Evolutionary conservation across 2,113 vertebrate genomes (phyloP).

Genomic region (Damaliscus lunatus): DNA sequence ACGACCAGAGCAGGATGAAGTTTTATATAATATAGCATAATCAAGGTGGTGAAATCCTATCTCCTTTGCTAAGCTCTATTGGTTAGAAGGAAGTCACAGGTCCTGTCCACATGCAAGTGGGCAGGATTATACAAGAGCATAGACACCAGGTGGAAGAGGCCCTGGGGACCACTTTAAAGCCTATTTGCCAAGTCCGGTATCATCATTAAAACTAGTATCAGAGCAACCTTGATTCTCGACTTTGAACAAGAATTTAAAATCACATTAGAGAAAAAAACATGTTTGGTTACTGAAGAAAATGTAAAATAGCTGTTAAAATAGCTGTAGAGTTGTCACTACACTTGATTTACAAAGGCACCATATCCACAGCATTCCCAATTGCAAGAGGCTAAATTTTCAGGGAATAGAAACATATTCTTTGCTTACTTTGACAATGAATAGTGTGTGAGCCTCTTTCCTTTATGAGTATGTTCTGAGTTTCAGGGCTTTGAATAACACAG

Average conservation of each 20-base stretch:
- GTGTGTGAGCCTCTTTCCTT: constrained; percentile 31
- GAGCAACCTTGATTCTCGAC: neutral
- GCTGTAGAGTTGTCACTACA: neutral
- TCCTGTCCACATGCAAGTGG: neutral
- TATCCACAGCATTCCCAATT: constrained; percentile 40
- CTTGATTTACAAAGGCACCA: constrained; percentile 43
- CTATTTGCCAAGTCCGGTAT: neutral
- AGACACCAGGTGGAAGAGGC: neutral
- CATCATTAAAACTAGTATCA: neutral
- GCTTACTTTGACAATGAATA: constrained; percentile 61
- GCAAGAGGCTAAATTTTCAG: constrained; percentile 41
- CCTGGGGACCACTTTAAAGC: neutral
- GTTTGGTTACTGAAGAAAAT: neutral
- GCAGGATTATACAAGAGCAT: neutral
- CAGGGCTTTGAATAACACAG: constrained; percentile 69
- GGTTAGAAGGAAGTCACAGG: neutral
- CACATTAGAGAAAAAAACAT: neutral
- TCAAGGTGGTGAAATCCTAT: neutral
- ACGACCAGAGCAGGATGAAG: neutral
- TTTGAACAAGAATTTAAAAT: constrained; percentile 13
- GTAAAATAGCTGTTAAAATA: neutral
- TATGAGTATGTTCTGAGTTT: constrained; percentile 56
- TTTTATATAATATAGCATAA: neutral
- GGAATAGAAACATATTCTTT: constrained; percentile 40
- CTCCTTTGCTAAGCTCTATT: neutral